phyloP scores from a whole-genome alignment of 30 jellyfish, hydroid and myxozoan genomes.

The Cassiopea xamachana region DNA sequence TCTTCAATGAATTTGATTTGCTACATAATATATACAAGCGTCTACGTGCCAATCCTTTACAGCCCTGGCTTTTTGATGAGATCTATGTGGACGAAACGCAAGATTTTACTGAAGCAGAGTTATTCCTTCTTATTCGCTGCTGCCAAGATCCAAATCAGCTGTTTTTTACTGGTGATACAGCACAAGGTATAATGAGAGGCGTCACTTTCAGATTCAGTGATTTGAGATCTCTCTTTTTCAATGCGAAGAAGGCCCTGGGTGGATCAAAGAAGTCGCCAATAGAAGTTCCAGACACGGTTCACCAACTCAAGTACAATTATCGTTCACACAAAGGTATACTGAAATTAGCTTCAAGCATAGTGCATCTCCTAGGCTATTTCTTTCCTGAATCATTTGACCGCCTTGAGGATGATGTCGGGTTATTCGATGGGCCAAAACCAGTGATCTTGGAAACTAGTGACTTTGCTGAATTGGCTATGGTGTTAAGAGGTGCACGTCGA shows the following conservation, averaged over 20 bases:
- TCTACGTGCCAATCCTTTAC: slow-evolving; percentile 27
- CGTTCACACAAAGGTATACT: slow-evolving; percentile 91
- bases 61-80: slow-evolving; percentile 81
- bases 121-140: slow-evolving; percentile 70
- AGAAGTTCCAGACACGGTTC: slow-evolving; percentile 66
- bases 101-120: slow-evolving; percentile 91
- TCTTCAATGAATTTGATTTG: slow-evolving; percentile 81
- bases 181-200: slow-evolving; percentile 92
- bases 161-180: slow-evolving; percentile 95
- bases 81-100: slow-evolving; percentile 91
- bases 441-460: slow-evolving; percentile 79
- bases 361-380: slow-evolving; percentile 60
- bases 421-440: slow-evolving; percentile 96
- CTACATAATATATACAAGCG: slow-evolving; percentile 73
- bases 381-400: slow-evolving; percentile 89
- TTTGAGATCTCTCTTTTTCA: slow-evolving; percentile 66
- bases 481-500: slow-evolving; percentile 84
- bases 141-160: slow-evolving; percentile 81
- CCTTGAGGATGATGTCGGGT: slow-evolving; percentile 74
- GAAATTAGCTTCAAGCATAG: slow-evolving; percentile 74
- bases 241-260: slow-evolving; percentile 55
- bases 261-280: slow-evolving; percentile 27
- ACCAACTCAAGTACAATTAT: slow-evolving; percentile 83
- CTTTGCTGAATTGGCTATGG: slow-evolving; percentile 74
- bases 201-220: slow-evolving; percentile 90